These are phyloP conservation scores for Dicycla oo DNA, from an alignment of 2,888 invertebrate species.

Conservation along the genomic window DNA sequence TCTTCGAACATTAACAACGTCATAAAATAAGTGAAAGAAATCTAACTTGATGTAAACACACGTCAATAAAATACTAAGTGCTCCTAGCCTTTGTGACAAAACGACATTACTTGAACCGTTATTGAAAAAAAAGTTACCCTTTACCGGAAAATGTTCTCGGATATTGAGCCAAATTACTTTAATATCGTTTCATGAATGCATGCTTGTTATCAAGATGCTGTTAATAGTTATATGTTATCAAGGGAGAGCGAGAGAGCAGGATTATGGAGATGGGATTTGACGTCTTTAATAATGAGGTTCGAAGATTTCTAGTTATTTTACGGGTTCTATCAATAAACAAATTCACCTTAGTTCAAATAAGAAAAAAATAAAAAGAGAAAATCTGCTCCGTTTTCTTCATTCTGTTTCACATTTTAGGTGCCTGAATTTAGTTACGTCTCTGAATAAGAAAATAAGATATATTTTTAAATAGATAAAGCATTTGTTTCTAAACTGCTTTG, in stretches of 20 bases:
- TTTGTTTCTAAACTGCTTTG: neutral
- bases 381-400: neutral
- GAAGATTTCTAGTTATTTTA: neutral
- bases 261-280: neutral
- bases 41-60: constrained; percentile 65
- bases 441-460: neutral
- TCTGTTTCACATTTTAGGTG: neutral
- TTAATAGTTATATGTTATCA: constrained; percentile 10
- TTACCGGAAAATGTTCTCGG: constrained; percentile 34
- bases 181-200: constrained; percentile 49
- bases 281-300: neutral
- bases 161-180: constrained; percentile 45
- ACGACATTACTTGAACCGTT: constrained; percentile 27
- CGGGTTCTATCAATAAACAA: neutral
- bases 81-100: constrained; percentile 40
- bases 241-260: neutral
- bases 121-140: constrained; percentile 24
- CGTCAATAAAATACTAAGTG: constrained; percentile 65
- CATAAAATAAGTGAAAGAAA: constrained; percentile 74
- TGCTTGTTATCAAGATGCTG: constrained; percentile 23
- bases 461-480: neutral
- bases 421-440: neutral
- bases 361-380: neutral
- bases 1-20: constrained; percentile 74
- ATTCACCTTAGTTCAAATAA: neutral